Conservation (phyloP, 2,888 invertebrate genomes). For the Nephrotoma guestfalica region DNA sequence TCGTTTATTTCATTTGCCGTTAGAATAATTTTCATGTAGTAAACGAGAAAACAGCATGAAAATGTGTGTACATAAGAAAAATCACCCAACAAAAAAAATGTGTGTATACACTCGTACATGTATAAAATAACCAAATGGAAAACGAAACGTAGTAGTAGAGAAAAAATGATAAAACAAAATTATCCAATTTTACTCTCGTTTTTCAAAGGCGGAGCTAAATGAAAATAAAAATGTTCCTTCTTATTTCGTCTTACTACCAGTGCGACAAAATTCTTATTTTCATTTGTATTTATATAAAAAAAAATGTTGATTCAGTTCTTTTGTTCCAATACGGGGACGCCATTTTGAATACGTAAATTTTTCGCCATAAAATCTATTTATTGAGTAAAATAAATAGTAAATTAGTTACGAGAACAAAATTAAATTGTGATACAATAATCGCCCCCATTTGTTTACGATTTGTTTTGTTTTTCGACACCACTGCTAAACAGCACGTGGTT, state of each 20-base stretch:
- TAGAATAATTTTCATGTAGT: not conserved
- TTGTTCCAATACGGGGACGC: not conserved
- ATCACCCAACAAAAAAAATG: no score
- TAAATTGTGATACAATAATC: not conserved
- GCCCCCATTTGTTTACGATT: conserved; percentile 6
- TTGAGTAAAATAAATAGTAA: not conserved
- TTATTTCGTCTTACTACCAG: not conserved
- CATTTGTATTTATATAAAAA: not conserved
- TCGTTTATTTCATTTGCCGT: not conserved
- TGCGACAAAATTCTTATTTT: not conserved
- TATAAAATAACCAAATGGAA: not conserved
- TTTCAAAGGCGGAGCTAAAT: conserved; percentile 3
- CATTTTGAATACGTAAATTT: not conserved
- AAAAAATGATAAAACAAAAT: not conserved
- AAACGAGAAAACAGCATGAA: not conserved
- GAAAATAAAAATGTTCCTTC: not conserved
- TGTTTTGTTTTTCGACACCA: conserved; percentile 13
- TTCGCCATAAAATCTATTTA: not conserved
- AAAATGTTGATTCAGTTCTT: not conserved
- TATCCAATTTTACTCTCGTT: not conserved
- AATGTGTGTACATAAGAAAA: not conserved
- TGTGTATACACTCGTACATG: not conserved
- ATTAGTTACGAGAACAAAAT: not conserved
- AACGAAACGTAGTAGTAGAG: not conserved
- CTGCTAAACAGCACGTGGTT: conserved; percentile 12